Evolutionary conservation across 64 coral and sea anemone species (phyloP).

Genomic region (Platygyra sinensis): DNA sequence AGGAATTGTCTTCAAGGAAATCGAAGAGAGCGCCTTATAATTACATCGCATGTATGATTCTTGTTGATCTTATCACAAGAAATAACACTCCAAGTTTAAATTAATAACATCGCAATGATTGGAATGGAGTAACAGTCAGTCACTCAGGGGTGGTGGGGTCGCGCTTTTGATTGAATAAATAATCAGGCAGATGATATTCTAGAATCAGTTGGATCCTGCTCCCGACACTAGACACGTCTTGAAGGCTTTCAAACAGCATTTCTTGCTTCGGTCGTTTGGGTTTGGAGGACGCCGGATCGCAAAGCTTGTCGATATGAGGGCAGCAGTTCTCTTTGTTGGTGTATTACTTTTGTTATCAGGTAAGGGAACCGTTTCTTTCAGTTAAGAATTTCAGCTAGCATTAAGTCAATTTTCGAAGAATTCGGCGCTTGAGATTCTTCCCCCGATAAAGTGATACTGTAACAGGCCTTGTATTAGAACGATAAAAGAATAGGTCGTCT

Average conservation of each 20-base stretch:
- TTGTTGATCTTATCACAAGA: constrained; percentile 22
- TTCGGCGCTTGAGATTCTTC: neutral
- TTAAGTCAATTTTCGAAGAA: neutral
- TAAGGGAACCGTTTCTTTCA: neutral
- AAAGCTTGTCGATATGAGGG: neutral
- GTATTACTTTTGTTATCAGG: constrained; percentile 24
- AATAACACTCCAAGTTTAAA: constrained; percentile 32
- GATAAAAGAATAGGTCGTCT: neutral
- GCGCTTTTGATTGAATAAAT: neutral
- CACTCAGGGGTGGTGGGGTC: neutral
- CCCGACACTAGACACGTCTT: neutral
- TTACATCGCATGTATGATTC: constrained; percentile 30
- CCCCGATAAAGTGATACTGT: neutral
- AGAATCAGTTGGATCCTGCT: neutral
- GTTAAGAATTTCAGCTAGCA: neutral
- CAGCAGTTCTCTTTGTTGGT: neutral
- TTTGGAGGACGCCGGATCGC: neutral
- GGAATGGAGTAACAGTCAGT: constrained; percentile 23
- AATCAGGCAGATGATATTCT: neutral
- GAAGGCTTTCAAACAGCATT: neutral
- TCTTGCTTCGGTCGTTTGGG: neutral
- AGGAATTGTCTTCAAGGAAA: neutral
- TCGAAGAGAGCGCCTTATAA: neutral
- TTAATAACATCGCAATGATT: constrained; percentile 17
- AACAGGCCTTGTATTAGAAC: neutral